These are phyloP conservation scores for Entomobrya multifasciata DNA, from an alignment of 2,888 invertebrate genomes.

Conservation along the genomic window DNA sequence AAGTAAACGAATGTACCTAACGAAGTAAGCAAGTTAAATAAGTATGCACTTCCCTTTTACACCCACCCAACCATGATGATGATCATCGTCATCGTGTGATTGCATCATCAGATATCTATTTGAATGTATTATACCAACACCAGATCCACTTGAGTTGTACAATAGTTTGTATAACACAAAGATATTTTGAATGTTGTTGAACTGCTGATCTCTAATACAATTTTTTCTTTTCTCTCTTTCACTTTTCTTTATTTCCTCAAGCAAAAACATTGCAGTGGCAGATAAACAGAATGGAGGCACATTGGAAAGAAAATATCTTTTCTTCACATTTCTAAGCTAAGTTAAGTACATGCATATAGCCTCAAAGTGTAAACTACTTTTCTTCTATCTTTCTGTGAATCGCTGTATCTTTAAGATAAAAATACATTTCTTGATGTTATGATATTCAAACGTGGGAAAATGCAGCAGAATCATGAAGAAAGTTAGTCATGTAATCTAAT, in stretches of 20 bases:
- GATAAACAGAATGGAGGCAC: slow-evolving; percentile 42
- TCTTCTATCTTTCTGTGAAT: slow-evolving; percentile 22
- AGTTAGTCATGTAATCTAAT: slow-evolving; percentile 39
- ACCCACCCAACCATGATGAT: slow-evolving; percentile 41
- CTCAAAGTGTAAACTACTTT: slow-evolving; percentile 32
- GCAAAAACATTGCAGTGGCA: slow-evolving; percentile 41
- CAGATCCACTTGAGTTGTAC: slow-evolving; percentile 18
- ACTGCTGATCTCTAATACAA: slow-evolving; percentile 66
- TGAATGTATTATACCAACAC: neutral
- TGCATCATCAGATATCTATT: slow-evolving; percentile 14
- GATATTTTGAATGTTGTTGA: slow-evolving; percentile 60
- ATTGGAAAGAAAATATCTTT: neutral
- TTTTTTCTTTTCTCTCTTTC: slow-evolving; percentile 47
- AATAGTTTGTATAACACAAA: too few species aligned
- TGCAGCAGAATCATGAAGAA: slow-evolving; percentile 12
- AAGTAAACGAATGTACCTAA: slow-evolving; percentile 25
- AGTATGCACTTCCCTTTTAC: slow-evolving; percentile 35
- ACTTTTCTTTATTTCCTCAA: slow-evolving; percentile 41
- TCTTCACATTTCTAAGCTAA: neutral
- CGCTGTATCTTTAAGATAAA: slow-evolving; percentile 44
- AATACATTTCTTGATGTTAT: slow-evolving; percentile 36
- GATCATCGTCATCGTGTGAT: too few species aligned
- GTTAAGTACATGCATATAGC: slow-evolving; percentile 1
- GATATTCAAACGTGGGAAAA: slow-evolving; percentile 7
- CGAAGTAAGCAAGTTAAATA: neutral